Base-by-base conservation (phyloP, 2,888 invertebrate genomes). In the Rutpela maculata region DNA sequence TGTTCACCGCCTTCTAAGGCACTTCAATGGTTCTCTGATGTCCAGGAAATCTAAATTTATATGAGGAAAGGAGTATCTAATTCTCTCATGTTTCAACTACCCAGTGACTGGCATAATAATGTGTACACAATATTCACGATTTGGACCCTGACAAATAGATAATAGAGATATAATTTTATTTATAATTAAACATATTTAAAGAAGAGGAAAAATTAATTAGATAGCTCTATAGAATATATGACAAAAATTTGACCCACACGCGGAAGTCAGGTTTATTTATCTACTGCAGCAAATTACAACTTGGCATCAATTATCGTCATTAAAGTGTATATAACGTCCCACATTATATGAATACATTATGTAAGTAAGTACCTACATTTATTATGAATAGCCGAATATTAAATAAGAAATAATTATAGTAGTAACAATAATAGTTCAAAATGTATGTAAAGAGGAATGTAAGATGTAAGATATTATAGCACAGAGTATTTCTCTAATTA, bases 241-340 rank as follows among this genome's bases (percentile, higher is more conserved):
- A 15, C n/a, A 50, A 50, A 3, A 50, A 50, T 50, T 50, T 50
- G 50, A 50, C 50, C 50, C 15, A 50, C 50, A 6, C 50, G 50
- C 50, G 50, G 50, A 50, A 50, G 50, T 50, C 50, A 50, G 50
- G n/a, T n/a, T 50, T 50, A 50, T 15, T 50, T 50, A 50, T 50
- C 50, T 50, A n/a, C 50, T 50, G 50, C 1, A 50, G 50, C 50
- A 50, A 50, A 50, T n/a, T 50, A 50, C 50, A 50, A 50, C 50
- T 50, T 50, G 50, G 50, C 50, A 50, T 50, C 50, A 50, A 50
- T 50, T 50, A 50, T 50, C 50, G n/a, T 50, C 50, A 50, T 50
- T 50, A 50, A 50, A 50, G n/a, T 50, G 50, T 50, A 50, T 50
- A 50, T 15, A 43, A 43, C 50, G 50, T 50, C 50, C 50, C 50